These are phyloP conservation scores for Dascillus cervinus DNA, from an alignment of 2,888 invertebrate species.

Conservation along the genomic window DNA sequence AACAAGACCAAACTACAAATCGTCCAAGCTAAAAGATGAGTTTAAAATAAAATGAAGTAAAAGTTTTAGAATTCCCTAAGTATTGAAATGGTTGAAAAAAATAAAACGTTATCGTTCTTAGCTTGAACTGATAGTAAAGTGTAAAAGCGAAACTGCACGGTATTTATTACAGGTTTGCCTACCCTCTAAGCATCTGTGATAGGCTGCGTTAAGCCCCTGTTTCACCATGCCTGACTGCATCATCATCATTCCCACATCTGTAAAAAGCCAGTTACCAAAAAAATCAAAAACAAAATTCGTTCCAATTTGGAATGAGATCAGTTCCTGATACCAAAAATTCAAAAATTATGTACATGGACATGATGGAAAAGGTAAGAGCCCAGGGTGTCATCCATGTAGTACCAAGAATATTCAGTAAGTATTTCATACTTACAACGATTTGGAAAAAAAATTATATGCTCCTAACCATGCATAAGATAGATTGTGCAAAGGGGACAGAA, in stretches of 20 bases:
- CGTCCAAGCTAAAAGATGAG: no score
- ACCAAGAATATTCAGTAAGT: no score
- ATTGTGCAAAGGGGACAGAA: constrained; percentile 41
- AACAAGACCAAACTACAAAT: no score
- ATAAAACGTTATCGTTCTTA: no score
- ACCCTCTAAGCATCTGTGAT: constrained; percentile 67
- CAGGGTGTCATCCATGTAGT: constrained; percentile 27
- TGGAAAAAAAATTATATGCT: constrained; percentile 20
- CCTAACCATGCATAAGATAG: constrained; percentile 38
- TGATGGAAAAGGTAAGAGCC: constrained; percentile 21
- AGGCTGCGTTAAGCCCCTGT: constrained; percentile 70
- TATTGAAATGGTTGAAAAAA: no score
- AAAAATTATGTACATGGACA: constrained; percentile 8
- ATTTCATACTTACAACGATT: constrained; percentile 9
- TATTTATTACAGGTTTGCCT: constrained; percentile 52
- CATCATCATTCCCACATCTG: constrained; percentile 97
- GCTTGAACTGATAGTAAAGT: no score
- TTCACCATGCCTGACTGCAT: constrained; percentile 95
- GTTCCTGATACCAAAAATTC: neutral
- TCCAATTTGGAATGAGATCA: neutral
- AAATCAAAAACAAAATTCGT: neutral
- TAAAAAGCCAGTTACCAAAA: constrained; percentile 70
- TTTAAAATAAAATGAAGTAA: no score
- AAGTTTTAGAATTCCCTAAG: no score
- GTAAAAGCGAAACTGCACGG: no score